These are phyloP conservation scores for Keiferia lycopersicella DNA, from an alignment of 2,888 invertebrate species.

Conservation along the genomic window DNA sequence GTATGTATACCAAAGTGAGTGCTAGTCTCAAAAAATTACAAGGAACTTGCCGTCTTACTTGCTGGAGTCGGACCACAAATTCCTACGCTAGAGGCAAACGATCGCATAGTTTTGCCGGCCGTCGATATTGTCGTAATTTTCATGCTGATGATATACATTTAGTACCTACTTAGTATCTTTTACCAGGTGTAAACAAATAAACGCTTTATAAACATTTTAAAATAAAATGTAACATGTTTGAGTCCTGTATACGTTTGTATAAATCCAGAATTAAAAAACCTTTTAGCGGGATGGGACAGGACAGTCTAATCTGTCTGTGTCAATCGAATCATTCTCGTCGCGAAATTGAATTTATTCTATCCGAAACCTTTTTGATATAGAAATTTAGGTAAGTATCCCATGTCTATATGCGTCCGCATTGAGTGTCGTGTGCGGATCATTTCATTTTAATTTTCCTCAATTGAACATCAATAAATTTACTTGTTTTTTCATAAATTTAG, in stretches of 20 bases:
- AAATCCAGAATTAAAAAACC: constrained; percentile 18
- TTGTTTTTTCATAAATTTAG: no score
- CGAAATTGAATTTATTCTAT: constrained; percentile 37
- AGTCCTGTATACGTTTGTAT: not conserved
- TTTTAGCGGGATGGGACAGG: constrained; percentile 12
- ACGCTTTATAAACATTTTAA: not conserved
- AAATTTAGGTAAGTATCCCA: not conserved
- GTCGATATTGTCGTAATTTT: no score
- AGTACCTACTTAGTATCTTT: no score
- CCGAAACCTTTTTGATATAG: constrained; percentile 29
- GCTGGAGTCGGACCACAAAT: no score
- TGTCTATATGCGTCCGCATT: not conserved
- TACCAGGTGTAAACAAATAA: no score
- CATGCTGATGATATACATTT: no score
- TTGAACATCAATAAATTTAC: not conserved
- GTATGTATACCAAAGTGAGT: no score
- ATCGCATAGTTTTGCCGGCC: no score
- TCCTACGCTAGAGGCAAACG: no score
- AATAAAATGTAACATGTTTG: not conserved
- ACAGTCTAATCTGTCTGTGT: constrained; percentile 24
- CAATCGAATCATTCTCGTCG: constrained; percentile 34
- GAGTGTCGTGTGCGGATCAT: not conserved
- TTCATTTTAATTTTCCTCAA: not conserved
- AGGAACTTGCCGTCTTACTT: no score
- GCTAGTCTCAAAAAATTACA: no score